Evolutionary conservation across 2,888 invertebrate species (phyloP).

Genomic region (Lissonota sp.): DNA sequence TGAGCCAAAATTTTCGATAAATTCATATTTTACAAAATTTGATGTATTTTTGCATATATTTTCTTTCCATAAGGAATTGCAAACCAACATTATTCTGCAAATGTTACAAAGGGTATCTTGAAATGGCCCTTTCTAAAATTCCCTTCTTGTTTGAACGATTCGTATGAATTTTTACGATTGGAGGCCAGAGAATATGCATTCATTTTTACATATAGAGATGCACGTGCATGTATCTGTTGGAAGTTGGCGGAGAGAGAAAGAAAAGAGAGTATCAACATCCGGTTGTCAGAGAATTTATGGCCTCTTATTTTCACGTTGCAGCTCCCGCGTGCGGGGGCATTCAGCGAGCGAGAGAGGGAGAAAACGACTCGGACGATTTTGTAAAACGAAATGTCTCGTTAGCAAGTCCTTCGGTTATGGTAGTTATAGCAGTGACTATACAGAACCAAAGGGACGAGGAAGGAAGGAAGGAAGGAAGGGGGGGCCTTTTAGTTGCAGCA

Average conservation of each 20-base stretch:
- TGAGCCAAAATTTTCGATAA: too few species aligned
- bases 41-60: too few species aligned
- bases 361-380: constrained; percentile 76
- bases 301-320: constrained; percentile 71
- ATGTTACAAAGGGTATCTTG: too few species aligned
- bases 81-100: too few species aligned
- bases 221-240: constrained; percentile 6
- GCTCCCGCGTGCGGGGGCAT: constrained; percentile 68
- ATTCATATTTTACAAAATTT: too few species aligned
- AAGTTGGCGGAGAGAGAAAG: constrained; percentile 29
- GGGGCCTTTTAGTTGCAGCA: constrained; percentile 5
- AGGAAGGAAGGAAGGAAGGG: too few species aligned
- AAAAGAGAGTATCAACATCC: constrained; percentile 77
- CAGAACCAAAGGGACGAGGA: constrained; percentile 11
- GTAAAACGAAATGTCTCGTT: constrained; percentile 82
- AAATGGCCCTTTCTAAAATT: too few species aligned
- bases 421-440: constrained; percentile 50
- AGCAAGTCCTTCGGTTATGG: constrained; percentile 74
- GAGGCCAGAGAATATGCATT: too few species aligned
- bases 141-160: too few species aligned
- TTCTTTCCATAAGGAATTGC: too few species aligned
- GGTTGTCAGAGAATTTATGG: constrained; percentile 78
- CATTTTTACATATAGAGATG: too few species aligned
- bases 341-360: constrained; percentile 27
- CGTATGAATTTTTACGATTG: too few species aligned